These are phyloP conservation scores for Agrotis clavis DNA, from an alignment of 2,888 invertebrate genomes.

Conservation along the genomic window DNA sequence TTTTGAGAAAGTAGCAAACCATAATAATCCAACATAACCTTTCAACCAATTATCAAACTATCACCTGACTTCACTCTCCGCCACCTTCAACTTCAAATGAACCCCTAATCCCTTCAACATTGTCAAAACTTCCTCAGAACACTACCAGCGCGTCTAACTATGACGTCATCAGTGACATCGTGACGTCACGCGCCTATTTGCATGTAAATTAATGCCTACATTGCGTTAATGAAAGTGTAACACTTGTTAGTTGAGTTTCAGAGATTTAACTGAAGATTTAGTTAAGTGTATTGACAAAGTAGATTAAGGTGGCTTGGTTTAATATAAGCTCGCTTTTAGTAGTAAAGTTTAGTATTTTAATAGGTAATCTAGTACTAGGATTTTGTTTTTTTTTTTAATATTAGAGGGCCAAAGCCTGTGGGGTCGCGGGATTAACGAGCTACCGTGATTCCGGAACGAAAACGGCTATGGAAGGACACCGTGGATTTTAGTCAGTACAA, in stretches of 20 bases:
- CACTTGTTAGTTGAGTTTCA: constrained; percentile 27
- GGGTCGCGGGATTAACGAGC: too few relatives aligned
- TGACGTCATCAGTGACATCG: constrained; percentile 30
- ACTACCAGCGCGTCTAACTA: neutral
- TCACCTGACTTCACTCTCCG: neutral
- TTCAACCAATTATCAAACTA: constrained; percentile 1
- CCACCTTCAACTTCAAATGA: constrained; percentile 7
- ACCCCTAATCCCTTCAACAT: constrained; percentile 19
- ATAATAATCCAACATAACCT: neutral
- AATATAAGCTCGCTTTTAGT: neutral
- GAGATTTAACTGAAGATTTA: constrained; percentile 42
- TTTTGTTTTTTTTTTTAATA: too few relatives aligned
- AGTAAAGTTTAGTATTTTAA: neutral
- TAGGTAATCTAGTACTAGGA: too few relatives aligned
- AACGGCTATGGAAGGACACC: too few relatives aligned
- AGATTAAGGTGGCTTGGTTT: neutral
- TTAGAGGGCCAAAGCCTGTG: too few relatives aligned
- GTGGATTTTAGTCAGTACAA: too few relatives aligned
- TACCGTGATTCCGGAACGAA: too few relatives aligned
- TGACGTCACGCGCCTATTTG: constrained; percentile 57
- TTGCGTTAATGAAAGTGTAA: constrained; percentile 46
- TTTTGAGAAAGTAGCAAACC: too few relatives aligned
- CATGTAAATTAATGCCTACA: constrained; percentile 56
- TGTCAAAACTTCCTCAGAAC: constrained; percentile 18
- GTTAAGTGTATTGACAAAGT: constrained; percentile 31